These are phyloP conservation scores for Chymomyza procnemis DNA, from an alignment of 2,888 invertebrate genomes.

Conservation along the genomic window DNA sequence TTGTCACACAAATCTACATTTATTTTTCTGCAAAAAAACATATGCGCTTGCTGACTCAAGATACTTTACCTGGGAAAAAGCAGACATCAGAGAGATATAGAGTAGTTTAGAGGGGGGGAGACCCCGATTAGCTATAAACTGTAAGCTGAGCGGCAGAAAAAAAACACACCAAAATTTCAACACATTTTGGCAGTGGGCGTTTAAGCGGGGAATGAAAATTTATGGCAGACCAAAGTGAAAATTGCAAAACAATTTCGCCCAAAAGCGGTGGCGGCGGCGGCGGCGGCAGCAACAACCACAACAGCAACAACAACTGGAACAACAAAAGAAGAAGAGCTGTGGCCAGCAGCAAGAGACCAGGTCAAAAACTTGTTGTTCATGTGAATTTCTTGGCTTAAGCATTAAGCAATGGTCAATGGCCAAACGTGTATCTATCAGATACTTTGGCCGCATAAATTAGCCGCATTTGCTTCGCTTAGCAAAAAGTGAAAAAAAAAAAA, in stretches of 20 bases:
- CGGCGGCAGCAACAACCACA: constrained; percentile 5
- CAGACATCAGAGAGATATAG: constrained; percentile 9
- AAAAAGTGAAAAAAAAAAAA: background rate
- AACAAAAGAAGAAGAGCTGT: background rate
- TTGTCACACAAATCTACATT: too few relatives aligned
- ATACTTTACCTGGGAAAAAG: background rate
- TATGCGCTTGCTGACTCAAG: constrained; percentile 17
- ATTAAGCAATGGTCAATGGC: constrained; percentile 3
- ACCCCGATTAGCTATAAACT: background rate
- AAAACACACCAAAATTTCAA: background rate
- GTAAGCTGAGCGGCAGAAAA: background rate
- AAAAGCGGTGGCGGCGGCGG: background rate
- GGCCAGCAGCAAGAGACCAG: background rate
- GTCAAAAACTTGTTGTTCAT: background rate
- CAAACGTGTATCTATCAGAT: constrained; percentile 46
- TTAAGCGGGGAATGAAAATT: constrained; percentile 42
- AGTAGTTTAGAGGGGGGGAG: background rate
- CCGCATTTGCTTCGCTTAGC: constrained; percentile 22
- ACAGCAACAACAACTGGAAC: background rate
- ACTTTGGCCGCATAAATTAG: constrained; percentile 37
- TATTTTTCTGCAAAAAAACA: too few relatives aligned
- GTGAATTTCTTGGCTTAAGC: constrained; percentile 3
- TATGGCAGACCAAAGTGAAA: constrained; percentile 50
- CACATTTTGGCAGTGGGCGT: constrained; percentile 22
- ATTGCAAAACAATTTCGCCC: constrained; percentile 49